Evolutionary conservation across 1,140 invertebrate species (phyloP), one percentile per base, ranked within the genome.

Genomic region (Bicyclus anynana): DNA sequence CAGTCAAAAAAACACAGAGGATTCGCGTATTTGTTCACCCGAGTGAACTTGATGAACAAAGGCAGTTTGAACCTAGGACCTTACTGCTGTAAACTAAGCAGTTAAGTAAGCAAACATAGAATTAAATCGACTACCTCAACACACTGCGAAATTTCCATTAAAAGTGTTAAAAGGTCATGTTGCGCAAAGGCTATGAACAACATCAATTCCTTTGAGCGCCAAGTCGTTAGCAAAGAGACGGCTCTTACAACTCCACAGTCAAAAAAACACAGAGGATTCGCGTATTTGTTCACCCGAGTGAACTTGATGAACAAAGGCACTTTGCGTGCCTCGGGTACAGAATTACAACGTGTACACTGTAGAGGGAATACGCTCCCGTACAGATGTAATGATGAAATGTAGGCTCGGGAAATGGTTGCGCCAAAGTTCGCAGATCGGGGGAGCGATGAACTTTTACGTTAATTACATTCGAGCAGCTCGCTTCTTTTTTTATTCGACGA

Each of bases 11-110:
- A 44, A 3, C 17, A 33, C 9, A 33, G 42, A 21, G 14, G 18
- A 20, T 44, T 20, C 42, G n/a, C 42, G 14, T 21, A 10, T 44
- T 44, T 44, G 42, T 44, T 20, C 20, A 44, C n/a, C 42, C 42
- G 42, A 44, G 42, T 44, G 42, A 44, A 23, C 42, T 44, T 21
- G 14, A 44, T 44, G 42, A 10, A 44, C 42, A 44, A 44, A 44
- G 42, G 42, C 42, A 44, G 18, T 44, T 44, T 44, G 20, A n/a
- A n/a, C n/a, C n/a, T n/a, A n/a, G n/a, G n/a, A n/a, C n/a, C n/a
- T n/a, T n/a, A n/a, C n/a, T n/a, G n/a, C n/a, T n/a, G n/a, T n/a
- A n/a, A n/a, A n/a, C n/a, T n/a, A n/a, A n/a, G n/a, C n/a, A n/a
- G n/a, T n/a, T n/a, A n/a, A n/a, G n/a, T n/a, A n/a, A n/a, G n/a